These are phyloP conservation scores for Heliconius hermathena DNA, from an alignment of 1,140 invertebrate genomes.

Conservation along the genomic window DNA sequence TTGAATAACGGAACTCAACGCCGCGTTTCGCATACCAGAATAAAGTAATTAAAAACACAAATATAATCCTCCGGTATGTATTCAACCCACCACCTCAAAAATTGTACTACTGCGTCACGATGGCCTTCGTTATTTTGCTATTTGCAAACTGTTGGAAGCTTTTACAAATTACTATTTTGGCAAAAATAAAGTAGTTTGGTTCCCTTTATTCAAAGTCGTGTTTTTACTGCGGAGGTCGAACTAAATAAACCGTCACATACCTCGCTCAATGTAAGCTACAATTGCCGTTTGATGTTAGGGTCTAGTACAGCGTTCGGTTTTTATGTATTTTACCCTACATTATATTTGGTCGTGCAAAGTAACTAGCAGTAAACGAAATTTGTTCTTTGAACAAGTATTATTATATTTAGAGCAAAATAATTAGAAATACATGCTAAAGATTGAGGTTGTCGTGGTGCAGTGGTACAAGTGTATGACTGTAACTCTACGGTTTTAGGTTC, in stretches of 20 bases:
- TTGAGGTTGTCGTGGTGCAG: too few relatives aligned
- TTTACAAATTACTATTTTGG: not conserved
- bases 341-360: not conserved
- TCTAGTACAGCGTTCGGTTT: not conserved
- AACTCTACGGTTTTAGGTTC: too few relatives aligned
- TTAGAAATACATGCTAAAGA: too few relatives aligned
- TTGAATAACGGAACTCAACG: too few relatives aligned
- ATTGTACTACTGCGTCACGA: not conserved
- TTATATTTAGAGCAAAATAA: too few relatives aligned
- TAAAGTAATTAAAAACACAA: too few relatives aligned
- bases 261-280: not conserved
- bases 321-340: not conserved
- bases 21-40: too few relatives aligned
- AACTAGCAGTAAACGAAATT: not conserved
- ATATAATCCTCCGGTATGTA: too few relatives aligned
- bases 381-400: too few relatives aligned
- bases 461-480: too few relatives aligned
- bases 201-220: not conserved
- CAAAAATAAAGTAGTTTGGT: not conserved
- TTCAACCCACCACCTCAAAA: too few relatives aligned
- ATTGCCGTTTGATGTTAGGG: constrained; percentile 3
- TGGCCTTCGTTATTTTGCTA: not conserved
- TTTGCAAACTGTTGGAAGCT: not conserved
- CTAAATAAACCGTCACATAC: constrained; percentile 5
- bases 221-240: not conserved